Percentiles rank a stretch among this genome's conserved stretches.
Conservation (phyloP, 2,113 vertebrate genomes). For the Girardinichthys multiradiatus region DNA sequence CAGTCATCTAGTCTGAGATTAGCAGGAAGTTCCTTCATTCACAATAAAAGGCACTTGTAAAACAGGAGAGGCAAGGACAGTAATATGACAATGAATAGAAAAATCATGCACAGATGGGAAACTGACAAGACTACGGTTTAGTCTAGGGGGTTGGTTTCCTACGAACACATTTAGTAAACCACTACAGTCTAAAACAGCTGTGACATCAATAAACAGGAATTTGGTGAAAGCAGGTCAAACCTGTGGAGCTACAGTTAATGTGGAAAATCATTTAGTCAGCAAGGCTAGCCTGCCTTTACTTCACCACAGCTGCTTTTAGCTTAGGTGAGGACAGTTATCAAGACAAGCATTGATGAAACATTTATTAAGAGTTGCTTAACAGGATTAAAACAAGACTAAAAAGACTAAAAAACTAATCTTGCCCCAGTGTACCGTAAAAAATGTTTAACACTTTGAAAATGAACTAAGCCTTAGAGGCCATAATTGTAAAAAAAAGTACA, state of each 20-base stretch:
- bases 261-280: conserved; percentile 46
- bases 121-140: conserved; percentile 5
- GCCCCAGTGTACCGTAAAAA: neutral
- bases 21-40: conserved; percentile 55
- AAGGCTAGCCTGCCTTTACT: conserved; percentile 9
- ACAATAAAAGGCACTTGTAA: conserved; percentile 29
- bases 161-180: conserved; percentile 25
- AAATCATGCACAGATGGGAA: neutral
- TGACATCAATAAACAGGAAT: conserved; percentile 61
- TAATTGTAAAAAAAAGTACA: neutral
- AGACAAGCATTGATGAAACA: conserved; percentile 12
- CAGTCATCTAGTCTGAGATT: conserved; percentile 48
- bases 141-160: conserved; percentile 30
- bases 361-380: conserved; percentile 9
- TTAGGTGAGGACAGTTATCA: neutral
- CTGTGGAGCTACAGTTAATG: conserved; percentile 42
- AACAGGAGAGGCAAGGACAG: conserved; percentile 24
- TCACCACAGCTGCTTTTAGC: conserved; percentile 12
- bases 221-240: conserved; percentile 63
- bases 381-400: neutral
- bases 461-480: neutral
- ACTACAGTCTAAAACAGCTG: conserved; percentile 5
- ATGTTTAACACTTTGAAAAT: neutral
- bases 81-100: conserved; percentile 20
- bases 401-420: neutral